Evolutionary conservation across 37 sponge, comb jelly and placozoan genomes (phyloP), one percentile per base, ranked within the genome.

Genomic region (Hormiphora californensis): DNA sequence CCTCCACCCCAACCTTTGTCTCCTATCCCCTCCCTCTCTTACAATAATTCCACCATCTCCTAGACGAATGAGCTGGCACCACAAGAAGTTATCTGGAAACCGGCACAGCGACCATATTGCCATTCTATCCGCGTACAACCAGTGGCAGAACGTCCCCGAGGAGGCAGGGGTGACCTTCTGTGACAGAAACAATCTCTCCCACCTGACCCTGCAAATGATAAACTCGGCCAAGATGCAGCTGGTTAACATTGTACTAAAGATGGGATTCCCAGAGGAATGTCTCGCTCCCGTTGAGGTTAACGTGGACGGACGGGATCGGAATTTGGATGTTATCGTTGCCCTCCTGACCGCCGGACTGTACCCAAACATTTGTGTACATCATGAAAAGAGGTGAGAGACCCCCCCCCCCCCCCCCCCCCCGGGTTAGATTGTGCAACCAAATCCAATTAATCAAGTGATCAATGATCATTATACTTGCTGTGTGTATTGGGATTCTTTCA

Each of bases 61-160:
- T 54, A 91, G 91, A 73, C 35, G 94, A 17, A 86, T 93, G 39
- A 31, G 88, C 36, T 91, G 63, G 88, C 55, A 53, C 12, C 92
- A 92, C 89, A 90, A 89, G 89, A 92, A 90, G 44, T 87, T 92
- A 65, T 68, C 89, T n/a, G 91, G 92, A 17, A 81, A 89, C 54
- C 39, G 89, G 54, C 62, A 89, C 61, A 94, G 94, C 46, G 94
- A 94, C 85, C 94, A 94, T 63, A 55, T 94, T 12, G 92, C 94
- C 54, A 90, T 94, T 90, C 87, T 92, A 46, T 87, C 63, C 12
- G 94, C 92, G 11, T 92, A 88, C 88, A 87, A 89, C 38, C 87
- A 88, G 61, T 93, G 93, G 93, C 90, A 93, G 81, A 62, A 69
- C 40, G 88, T 89, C 9, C 87, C 88, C 86, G 87, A 19, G 0